Evolutionary conservation across 2,113 vertebrate genomes (phyloP).

Genomic region (Rhinoptilus africanus): DNA sequence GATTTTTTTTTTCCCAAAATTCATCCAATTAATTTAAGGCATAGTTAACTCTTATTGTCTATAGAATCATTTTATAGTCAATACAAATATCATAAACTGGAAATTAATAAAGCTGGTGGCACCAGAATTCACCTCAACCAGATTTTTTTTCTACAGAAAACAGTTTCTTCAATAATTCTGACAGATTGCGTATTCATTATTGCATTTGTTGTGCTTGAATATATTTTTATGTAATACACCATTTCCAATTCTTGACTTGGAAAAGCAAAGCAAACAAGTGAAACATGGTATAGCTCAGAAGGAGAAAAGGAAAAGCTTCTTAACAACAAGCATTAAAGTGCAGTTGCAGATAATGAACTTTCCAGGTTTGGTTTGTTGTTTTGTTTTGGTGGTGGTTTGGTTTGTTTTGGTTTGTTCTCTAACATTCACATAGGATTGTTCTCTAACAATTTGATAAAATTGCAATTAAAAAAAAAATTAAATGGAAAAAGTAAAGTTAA

Average conservation of each 20-base stretch:
- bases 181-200: background rate
- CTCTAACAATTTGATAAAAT: background rate
- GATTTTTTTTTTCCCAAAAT: background rate
- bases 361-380: background rate
- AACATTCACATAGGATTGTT: background rate
- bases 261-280: background rate
- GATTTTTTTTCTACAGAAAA: background rate
- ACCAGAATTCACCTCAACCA: background rate
- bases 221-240: background rate
- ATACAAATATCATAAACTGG: background rate
- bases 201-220: background rate
- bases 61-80: background rate
- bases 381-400: too few relatives aligned
- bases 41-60: background rate
- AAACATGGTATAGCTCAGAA: background rate
- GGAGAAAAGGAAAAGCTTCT: background rate
- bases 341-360: background rate
- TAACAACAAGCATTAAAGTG: background rate
- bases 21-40: background rate
- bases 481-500: background rate
- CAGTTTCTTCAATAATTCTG: background rate
- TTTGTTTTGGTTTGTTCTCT: background rate
- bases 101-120: background rate
- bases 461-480: background rate
- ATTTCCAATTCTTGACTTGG: background rate